Base-by-base conservation (phyloP, 2,797 vertebrate genomes). In the Furcifer pardalis region DNA sequence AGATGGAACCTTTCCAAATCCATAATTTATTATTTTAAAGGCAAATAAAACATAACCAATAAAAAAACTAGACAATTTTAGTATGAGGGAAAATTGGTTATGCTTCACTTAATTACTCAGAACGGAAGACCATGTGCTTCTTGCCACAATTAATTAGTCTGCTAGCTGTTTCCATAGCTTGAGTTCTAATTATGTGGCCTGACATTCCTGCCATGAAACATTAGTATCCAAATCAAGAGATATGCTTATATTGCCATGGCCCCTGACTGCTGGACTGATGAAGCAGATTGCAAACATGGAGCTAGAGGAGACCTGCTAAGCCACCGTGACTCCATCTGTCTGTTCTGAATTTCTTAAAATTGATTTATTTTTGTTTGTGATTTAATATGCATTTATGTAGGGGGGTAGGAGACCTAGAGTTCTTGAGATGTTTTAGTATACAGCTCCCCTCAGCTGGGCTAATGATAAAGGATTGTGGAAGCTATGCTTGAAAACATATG, bases 91-190 rank as follows among this genome's bases (percentile, higher is more conserved):
- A 27, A 74, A 37, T 32, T 46, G 0, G 77, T 82, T 89, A 4
- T 1, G 32, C 86, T 62, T 32, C 62, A 79, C 13, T 71, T 92
- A 89, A 91, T 92, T 90, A 90, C 23, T 19, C 44, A 62, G 92
- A 91, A 90, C 84, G 40, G 81, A 88, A 82, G 89, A 87, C 65
- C 86, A 88, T 93, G 88, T 90, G 88, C 74, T 92, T 89, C 46
- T 86, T 94, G 91, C 74, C 92, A 87, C 81, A 85, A 82, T 84
- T 90, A 89, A 90, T 93, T 92, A 90, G 74, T 83, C 74, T 87
- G 0, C 78, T 86, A 44, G 17, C 78, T 88, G 40, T 84, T 92
- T 91, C 7, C 72, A 82, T 87, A 87, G 52, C 79, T 59, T 84
- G 56, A 84, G 78, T 87, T 91, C 68, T 91, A 90, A 92, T 90